These are phyloP conservation scores for Zaprionus kolodkinae DNA, from an alignment of 1,140 invertebrate genomes.

Conservation along the genomic window DNA sequence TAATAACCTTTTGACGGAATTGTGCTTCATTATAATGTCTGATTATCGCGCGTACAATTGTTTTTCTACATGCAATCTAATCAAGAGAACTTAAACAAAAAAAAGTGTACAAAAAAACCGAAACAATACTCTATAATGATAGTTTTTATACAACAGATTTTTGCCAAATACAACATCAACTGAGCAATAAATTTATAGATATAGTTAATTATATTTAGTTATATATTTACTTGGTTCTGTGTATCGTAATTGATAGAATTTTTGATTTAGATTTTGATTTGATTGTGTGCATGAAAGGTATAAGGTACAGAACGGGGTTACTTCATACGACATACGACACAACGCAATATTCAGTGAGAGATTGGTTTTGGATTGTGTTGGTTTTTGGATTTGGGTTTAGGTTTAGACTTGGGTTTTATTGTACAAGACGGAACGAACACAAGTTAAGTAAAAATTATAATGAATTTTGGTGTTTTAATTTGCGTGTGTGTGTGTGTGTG, in stretches of 20 bases:
- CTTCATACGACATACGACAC: constrained; percentile 37
- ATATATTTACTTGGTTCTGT: constrained; percentile 78
- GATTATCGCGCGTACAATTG: constrained; percentile 15
- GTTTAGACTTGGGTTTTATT: constrained; percentile 3
- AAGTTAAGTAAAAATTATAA: constrained; percentile 38
- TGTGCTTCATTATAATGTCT: neutral
- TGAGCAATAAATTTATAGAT: constrained; percentile 48
- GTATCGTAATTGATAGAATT: constrained; percentile 44
- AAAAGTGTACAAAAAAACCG: constrained; percentile 8
- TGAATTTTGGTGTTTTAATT: constrained; percentile 26
- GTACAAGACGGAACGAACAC: constrained; percentile 44
- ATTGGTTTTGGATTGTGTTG: neutral
- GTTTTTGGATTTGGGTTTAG: neutral
- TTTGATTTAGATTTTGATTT: constrained; percentile 48
- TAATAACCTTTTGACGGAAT: neutral
- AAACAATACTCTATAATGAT: constrained; percentile 12
- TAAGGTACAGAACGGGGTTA: constrained; percentile 6
- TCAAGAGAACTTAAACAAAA: constrained; percentile 32
- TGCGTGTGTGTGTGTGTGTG: constrained; percentile 11
- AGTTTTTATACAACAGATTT: constrained; percentile 43
- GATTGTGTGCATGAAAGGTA: constrained; percentile 70
- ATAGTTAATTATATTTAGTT: constrained; percentile 34
- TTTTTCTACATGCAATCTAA: constrained; percentile 47
- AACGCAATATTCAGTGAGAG: constrained; percentile 7
- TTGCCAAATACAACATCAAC: constrained; percentile 42